Base-by-base conservation (phyloP, 1,140 invertebrate genomes). In the Sinella curviseta region DNA sequence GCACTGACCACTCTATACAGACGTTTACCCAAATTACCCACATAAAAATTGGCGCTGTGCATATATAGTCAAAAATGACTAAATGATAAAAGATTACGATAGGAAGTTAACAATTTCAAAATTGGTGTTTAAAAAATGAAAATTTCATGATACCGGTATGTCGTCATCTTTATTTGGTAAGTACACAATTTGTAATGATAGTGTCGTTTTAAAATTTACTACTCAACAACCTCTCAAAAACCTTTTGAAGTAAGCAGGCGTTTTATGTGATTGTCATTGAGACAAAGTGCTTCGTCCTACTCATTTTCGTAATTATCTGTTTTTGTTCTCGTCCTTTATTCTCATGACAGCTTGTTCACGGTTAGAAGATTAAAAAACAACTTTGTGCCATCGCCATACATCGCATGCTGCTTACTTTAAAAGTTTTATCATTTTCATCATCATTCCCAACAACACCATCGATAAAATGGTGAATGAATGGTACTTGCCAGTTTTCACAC, bases 281-380 rank as follows among this genome's bases (percentile, higher is more conserved):
- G 30, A 24, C 65, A 70, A 70, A 70, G 65, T 70, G 65, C 65
- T 33, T 24, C 3, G 65, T 70, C 65, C 65, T 70, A 70, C 65
- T 33, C 65, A 70, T 70, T 70, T 70, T 33, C 65, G 65, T 70
- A 70, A 70, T 70, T 70, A 70, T 70, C 24, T 70, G 28, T 70
- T 70, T 70, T 65, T 70, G 65, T 70, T 70, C 65, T 33, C 65
- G 16, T 65, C 57, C 57, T 65, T 65, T 65, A 26, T 65, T 33
- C 24, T 31, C 30, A 70, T 70, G 65, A 70, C 65, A 70, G 65
- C 65, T 70, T 33, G 26, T 70, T 70, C 65, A 70, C 65, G 65
- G 65, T 33, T 60, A 60, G 31, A 70, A 70, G 65, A 70, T 70
- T 70, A 70, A 70, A 48, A 70, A 70, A 70, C 65, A 70, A 70